Evolutionary conservation across 1,140 invertebrate genomes (phyloP).

Genomic region (Heliconius melpomene): DNA sequence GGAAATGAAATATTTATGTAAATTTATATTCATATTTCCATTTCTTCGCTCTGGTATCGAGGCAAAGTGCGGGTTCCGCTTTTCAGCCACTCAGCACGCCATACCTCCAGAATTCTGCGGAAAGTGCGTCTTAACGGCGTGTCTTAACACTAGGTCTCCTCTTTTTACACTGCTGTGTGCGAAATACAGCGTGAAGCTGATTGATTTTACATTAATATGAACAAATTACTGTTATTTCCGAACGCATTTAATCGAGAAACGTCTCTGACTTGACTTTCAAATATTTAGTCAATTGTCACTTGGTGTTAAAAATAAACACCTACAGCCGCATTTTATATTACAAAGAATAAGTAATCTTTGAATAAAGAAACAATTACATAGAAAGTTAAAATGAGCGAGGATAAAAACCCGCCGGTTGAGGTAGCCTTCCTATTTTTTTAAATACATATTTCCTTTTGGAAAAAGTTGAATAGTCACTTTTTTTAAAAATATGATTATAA

Average conservation of each 20-base stretch:
- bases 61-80: no score
- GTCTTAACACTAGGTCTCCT: no score
- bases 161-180: no score
- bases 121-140: no score
- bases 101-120: no score
- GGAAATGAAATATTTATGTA: no score
- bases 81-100: no score
- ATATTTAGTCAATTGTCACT: slow-evolving; percentile 18
- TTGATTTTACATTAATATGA: no score
- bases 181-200: no score
- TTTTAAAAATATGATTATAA: neutral
- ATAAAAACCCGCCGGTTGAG: neutral
- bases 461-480: neutral
- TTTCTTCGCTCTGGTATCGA: no score
- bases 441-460: neutral
- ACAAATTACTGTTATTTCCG: neutral
- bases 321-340: neutral
- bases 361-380: neutral
- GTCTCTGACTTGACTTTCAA: slow-evolving; percentile 18
- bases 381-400: neutral
- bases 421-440: neutral
- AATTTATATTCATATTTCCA: no score
- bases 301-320: slow-evolving; percentile 27
- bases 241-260: slow-evolving; percentile 18
- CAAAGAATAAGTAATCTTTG: neutral